phyloP scores from a whole-genome alignment of 1,140 invertebrate genomes.

The Drosophila quadrilineata region DNA sequence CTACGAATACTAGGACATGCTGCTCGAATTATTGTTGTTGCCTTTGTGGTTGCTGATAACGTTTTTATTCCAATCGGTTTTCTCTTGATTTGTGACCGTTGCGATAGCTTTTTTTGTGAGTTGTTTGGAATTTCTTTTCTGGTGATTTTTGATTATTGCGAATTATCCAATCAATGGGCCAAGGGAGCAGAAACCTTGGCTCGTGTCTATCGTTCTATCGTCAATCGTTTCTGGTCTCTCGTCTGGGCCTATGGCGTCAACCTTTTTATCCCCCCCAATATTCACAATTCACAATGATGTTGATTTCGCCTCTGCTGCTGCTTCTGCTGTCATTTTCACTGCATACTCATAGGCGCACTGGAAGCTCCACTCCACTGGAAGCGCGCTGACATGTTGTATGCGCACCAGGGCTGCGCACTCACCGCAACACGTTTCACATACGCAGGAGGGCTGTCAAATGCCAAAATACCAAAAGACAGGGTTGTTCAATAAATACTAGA shows the following conservation, averaged over 20 bases:
- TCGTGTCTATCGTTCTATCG: conserved; percentile 11
- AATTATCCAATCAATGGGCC: conserved; percentile 57
- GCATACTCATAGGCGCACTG: conserved; percentile 72
- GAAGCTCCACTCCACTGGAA: conserved; percentile 51
- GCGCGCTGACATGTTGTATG: conserved; percentile 19
- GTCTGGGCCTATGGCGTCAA: conserved; percentile 36
- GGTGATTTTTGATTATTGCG: not conserved
- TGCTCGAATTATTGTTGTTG: not conserved
- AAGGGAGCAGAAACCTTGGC: conserved; percentile 47
- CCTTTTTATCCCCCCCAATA: conserved; percentile 44
- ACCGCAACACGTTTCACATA: not conserved
- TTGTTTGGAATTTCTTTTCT: not conserved
- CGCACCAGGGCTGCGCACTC: conserved; percentile 41
- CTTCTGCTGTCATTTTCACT: conserved; percentile 67
- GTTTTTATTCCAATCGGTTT: not conserved
- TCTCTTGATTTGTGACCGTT: not conserved
- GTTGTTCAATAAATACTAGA: conserved; percentile 10
- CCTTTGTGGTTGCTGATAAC: not conserved
- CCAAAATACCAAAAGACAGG: no score
- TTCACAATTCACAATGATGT: conserved; percentile 59
- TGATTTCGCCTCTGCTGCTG: conserved; percentile 39
- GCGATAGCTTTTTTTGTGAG: not conserved
- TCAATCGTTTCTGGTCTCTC: not conserved
- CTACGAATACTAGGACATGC: conserved; percentile 22
- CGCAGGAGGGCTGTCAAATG: no score